Percentiles rank a stretch among this genome's conserved stretches.
phyloP scores from a whole-genome alignment of 2,113 vertebrate genomes.

The Pluvianellus socialis region DNA sequence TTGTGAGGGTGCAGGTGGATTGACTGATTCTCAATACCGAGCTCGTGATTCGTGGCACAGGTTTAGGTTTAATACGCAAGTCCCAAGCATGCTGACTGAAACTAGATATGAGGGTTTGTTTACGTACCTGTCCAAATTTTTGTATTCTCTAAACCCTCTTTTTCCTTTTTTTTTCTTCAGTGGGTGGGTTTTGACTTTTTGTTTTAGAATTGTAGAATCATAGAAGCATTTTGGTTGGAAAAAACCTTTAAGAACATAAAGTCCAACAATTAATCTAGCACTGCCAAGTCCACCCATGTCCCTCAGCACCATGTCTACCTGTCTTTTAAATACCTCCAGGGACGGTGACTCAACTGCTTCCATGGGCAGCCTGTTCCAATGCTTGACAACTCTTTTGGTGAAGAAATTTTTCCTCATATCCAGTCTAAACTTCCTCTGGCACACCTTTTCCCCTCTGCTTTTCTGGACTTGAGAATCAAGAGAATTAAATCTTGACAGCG shows the following conservation, averaged over 20 bases:
- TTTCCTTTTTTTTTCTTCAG: background rate
- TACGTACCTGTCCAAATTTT: background rate
- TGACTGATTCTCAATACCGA: background rate
- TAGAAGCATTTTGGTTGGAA: too few relatives aligned
- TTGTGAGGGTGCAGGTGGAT: background rate
- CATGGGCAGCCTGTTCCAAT: too few relatives aligned
- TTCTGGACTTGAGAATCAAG: background rate
- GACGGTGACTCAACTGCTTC: too few relatives aligned
- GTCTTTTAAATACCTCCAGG: too few relatives aligned
- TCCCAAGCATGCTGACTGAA: fast-evolving
- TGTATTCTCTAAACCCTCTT: background rate
- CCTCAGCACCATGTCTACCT: too few relatives aligned
- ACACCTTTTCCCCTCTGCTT: background rate
- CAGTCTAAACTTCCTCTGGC: too few relatives aligned
- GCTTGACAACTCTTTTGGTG: too few relatives aligned
- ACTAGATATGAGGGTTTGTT: background rate
- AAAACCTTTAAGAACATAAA: too few relatives aligned
- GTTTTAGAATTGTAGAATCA: background rate
- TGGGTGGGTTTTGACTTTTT: background rate
- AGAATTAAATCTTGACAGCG: background rate
- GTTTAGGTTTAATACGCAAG: background rate
- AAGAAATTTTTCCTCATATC: too few relatives aligned
- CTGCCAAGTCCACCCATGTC: too few relatives aligned
- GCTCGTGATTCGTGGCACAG: background rate
- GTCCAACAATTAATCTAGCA: too few relatives aligned